Conservation (phyloP, 2,113 vertebrate genomes). For the Struthidea cinerea region DNA sequence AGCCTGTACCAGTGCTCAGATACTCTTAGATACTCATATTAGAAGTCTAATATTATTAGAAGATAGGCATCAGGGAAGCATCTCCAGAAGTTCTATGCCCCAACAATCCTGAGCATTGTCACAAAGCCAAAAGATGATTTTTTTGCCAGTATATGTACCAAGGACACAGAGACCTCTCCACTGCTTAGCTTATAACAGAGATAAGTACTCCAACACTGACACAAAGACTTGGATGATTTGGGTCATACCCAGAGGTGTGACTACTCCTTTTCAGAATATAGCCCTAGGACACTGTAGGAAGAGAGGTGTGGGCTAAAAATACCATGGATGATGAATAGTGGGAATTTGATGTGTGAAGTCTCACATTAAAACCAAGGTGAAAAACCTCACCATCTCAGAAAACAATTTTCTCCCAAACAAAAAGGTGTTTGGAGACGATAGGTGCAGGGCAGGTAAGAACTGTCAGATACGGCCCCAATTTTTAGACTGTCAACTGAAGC, state of each 20-base stretch:
- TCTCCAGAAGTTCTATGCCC: neutral
- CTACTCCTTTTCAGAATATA: neutral
- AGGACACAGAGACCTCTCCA: neutral
- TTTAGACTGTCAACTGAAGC: neutral
- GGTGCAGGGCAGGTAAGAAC: neutral
- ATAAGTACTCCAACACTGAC: neutral
- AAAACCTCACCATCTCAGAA: neutral
- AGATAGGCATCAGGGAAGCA: neutral
- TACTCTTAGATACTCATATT: neutral
- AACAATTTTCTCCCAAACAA: neutral
- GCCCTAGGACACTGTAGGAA: neutral
- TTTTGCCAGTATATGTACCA: neutral
- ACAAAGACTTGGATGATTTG: neutral
- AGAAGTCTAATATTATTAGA: neutral
- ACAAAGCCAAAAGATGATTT: neutral
- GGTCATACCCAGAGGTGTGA: neutral
- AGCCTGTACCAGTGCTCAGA: neutral
- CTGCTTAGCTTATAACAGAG: neutral
- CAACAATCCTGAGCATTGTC: neutral
- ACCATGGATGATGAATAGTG: neutral
- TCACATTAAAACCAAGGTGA: neutral
- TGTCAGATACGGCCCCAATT: rapidly evolving
- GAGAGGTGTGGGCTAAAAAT: neutral
- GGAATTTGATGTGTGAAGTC: neutral
- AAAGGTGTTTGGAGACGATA: neutral